A percentile compares a stretch with the other conserved stretches of the same genome.
These are phyloP conservation scores for Ptychochromis oligacanthus DNA, from an alignment of 2,113 vertebrate genomes.

Conservation along the genomic window DNA sequence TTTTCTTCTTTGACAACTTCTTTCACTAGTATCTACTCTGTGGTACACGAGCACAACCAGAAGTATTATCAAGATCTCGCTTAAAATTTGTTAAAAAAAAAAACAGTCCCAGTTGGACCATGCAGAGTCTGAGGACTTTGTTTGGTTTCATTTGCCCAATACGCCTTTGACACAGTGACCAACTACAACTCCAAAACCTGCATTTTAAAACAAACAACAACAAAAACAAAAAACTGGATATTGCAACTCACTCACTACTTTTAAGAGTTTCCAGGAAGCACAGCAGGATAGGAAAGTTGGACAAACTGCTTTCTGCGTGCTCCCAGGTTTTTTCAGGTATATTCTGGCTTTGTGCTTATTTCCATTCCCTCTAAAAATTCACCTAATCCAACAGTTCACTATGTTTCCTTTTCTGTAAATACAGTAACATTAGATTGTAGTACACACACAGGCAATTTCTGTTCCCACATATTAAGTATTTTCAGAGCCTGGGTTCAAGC, in stretches of 20 bases:
- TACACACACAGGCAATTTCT: no score
- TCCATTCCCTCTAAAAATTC: no score
- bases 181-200: no score
- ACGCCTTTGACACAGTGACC: background rate
- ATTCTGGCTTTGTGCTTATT: no score
- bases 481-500: no score
- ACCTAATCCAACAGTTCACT: no score
- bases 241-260: background rate
- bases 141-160: background rate
- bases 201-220: no score
- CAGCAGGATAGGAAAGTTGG: fast-evolving
- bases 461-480: no score
- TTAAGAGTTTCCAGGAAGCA: no score
- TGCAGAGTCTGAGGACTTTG: background rate
- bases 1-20: background rate
- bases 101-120: background rate
- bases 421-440: no score
- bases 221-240: no score
- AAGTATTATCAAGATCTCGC: background rate
- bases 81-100: background rate
- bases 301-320: background rate
- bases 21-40: background rate
- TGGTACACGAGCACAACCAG: background rate
- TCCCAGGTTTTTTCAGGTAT: background rate
- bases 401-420: no score